A percentile compares a stretch with the other conserved stretches of the same genome.
phyloP scores from a whole-genome alignment of 2,113 vertebrate species.

The Lota lota region DNA sequence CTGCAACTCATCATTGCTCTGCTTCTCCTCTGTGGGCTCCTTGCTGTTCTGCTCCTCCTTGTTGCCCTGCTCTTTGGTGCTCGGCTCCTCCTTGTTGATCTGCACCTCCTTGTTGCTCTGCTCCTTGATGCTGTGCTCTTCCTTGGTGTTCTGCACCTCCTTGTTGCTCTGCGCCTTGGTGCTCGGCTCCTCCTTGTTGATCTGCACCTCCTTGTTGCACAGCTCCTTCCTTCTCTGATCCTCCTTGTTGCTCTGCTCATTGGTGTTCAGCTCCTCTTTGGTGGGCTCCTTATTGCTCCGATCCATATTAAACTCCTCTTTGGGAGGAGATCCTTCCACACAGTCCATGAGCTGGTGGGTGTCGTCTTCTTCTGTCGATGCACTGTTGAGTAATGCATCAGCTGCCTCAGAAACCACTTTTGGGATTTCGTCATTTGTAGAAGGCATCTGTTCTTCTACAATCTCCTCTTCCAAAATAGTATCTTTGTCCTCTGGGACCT shows the following conservation, averaged over 20 bases:
- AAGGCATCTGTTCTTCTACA: conserved; percentile 4
- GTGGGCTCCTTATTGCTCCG: neutral
- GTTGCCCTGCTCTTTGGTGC: too few relatives aligned
- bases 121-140: too few relatives aligned
- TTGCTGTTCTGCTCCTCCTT: too few relatives aligned
- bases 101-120: too few relatives aligned
- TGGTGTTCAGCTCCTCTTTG: neutral
- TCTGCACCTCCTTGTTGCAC: neutral
- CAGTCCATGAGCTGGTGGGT: conserved; percentile 36
- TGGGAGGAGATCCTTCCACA: conserved; percentile 34
- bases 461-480: neutral
- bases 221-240: too few relatives aligned
- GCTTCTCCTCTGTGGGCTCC: neutral
- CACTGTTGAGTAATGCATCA: neutral
- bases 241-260: neutral
- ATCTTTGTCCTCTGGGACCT: neutral
- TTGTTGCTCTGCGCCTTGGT: neutral
- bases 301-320: neutral
- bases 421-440: conserved; percentile 22
- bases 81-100: too few relatives aligned
- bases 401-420: conserved; percentile 1
- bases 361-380: conserved; percentile 10
- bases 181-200: too few relatives aligned
- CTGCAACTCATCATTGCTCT: too few relatives aligned
- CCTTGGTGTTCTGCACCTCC: too few relatives aligned